Base-by-base conservation (phyloP, 2,888 invertebrate species). In the Hofmannophila pseudospretella region DNA sequence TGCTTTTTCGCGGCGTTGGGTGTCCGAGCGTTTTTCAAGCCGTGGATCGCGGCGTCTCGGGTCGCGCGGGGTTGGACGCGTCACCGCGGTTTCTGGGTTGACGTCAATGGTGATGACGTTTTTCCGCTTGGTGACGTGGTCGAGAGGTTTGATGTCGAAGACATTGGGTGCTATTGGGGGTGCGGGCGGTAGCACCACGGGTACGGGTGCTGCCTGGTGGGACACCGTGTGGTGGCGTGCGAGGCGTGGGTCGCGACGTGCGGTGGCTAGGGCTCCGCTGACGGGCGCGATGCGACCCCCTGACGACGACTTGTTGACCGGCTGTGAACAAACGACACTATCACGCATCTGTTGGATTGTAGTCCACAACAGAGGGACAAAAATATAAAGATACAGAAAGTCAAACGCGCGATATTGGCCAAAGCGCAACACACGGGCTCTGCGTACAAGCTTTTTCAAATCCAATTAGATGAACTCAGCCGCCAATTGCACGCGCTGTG, bases 21-120 rank as follows among this genome's bases (percentile, higher is more conserved):
- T n/a, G n/a, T n/a, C 7, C 5, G 16, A 5, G n/a, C 49, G 46
- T 4, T 46, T 48, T 2, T 46, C 53, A 30, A 60, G 52, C 2
- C 64, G 51, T 9, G 72, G 59, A 41, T 61, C 67, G 32, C 62
- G 53, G 16, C 58, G 55, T 2, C 58, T 53, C 19, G 51, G 57
- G 20, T 56, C 58, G 11, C 63, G 55, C 1, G 46, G 48, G 12
- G 42, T 48, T 2, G 23, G 8, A 1, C 8, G 8, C 32, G 28
- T 42, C 32, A 19, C 38, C 35, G 36, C 34, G 2, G 43, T 53
- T 28, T 67, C 72, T 4, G 63, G 63, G 0, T 65, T 50, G 4
- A 85, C 85, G 62, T 85, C 85, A 19, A 84, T 79, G n/a, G 82
- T 85, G 58, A 85, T 79, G 42, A 78, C 82, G 67, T 84, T 82